phyloP scores from a whole-genome alignment of 2,888 invertebrate species.

The Conchocele bisecta region DNA sequence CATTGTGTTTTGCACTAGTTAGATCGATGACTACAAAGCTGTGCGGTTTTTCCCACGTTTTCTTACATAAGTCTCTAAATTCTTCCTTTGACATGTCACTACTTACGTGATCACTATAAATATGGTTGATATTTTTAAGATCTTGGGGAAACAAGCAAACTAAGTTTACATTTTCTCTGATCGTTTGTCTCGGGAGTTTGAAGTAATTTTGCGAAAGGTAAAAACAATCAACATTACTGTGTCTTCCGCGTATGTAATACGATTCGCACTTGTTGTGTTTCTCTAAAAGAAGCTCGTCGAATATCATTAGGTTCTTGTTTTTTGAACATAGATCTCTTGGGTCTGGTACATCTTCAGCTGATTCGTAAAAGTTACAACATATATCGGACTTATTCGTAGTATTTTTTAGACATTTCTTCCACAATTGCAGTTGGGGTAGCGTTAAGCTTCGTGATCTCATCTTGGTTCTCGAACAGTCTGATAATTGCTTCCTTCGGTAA shows the following conservation, averaged over 20 bases:
- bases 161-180: conserved; percentile 17
- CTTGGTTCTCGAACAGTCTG: too few species aligned
- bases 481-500: conserved; percentile 1
- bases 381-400: neutral
- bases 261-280: conserved; percentile 10
- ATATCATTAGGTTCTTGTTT: conserved; percentile 25
- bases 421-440: too few species aligned
- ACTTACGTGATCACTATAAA: neutral
- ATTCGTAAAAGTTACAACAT: neutral
- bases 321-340: conserved; percentile 10
- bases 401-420: too few species aligned
- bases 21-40: too few species aligned
- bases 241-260: conserved; percentile 9
- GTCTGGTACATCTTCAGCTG: conserved; percentile 19
- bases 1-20: too few species aligned
- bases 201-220: conserved; percentile 30
- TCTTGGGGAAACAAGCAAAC: neutral
- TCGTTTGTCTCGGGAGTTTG: conserved; percentile 18
- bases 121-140: neutral
- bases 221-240: conserved; percentile 9
- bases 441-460: too few species aligned
- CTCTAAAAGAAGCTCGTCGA: conserved; percentile 21
- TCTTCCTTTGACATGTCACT: neutral
- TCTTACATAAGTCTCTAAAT: neutral
- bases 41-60: too few species aligned